Percentiles rank a stretch among this genome's conserved stretches.
Evolutionary conservation across 2,888 invertebrate species (phyloP).

Genomic region (Alsophila aescularia): DNA sequence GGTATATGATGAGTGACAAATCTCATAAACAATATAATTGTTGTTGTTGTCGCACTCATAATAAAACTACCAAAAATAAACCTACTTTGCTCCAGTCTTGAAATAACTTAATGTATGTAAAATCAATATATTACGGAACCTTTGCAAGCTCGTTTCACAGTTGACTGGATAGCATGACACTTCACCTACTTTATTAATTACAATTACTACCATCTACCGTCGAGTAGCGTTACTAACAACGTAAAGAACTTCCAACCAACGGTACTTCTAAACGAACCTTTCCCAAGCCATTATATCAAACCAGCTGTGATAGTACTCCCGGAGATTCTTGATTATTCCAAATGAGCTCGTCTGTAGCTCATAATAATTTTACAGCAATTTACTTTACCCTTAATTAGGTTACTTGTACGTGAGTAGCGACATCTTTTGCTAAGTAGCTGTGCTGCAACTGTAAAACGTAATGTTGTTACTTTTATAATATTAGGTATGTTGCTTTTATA

Average conservation of each 20-base stretch:
- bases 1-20: no score
- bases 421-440: constrained; percentile 15
- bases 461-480: neutral
- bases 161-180: constrained; percentile 1
- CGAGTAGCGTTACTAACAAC: constrained; percentile 49
- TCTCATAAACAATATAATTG: no score
- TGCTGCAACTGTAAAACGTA: neutral
- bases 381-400: constrained; percentile 6
- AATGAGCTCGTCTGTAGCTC: constrained; percentile 47
- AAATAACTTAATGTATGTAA: neutral
- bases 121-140: constrained; percentile 14
- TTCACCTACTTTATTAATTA: constrained; percentile 8
- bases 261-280: constrained; percentile 57
- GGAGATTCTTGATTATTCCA: constrained; percentile 48
- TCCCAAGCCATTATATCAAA: constrained; percentile 39
- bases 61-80: neutral
- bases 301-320: constrained; percentile 34
- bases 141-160: constrained; percentile 3
- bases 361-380: constrained; percentile 31
- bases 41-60: no score
- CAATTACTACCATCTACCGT: constrained; percentile 59
- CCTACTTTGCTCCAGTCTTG: neutral
- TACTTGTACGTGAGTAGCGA: constrained; percentile 4
- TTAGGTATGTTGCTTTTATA: neutral
- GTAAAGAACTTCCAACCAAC: constrained; percentile 9